Evolutionary conservation across 2,797 vertebrate species (phyloP), one percentile per base, ranked within the genome.

Genomic region (Falco concolor): DNA sequence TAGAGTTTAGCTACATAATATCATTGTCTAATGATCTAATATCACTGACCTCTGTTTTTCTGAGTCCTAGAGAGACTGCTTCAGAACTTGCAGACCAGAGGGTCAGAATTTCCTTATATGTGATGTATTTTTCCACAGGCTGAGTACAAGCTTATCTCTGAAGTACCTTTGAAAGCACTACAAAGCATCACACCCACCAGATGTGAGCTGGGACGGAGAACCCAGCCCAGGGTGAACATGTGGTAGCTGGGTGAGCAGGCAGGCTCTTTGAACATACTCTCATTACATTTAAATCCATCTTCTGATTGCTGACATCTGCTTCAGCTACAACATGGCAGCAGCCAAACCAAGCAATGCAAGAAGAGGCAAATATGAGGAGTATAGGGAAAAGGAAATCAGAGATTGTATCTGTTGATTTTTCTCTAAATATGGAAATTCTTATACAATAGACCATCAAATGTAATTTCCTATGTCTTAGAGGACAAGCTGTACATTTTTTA

Each of bases 401-500:
- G 96, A 96, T 97, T 96, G 68, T 75, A 96, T 96, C 96, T 93
- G 93, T 95, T 95, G 95, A 93, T 95, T 95, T 97, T 97, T 95
- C 91, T 96, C 95, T 95, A 96, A 97, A 95, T 96, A 95, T 96
- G 92, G 96, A 94, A 90, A 95, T 96, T 90, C 88, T 96, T 96
- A 94, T 95, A 96, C 96, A 96, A 97, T 96, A 85, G 96, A 75
- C 90, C 86, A 95, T 95, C 90, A 92, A 96, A 96, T 95, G 94
- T 69, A 93, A 96, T 93, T 96, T 96, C 95, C 96, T 96, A 96
- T 91, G 91, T 77, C 86, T 97, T 87, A 57, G 93, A 75, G 94
- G 57, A 95, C 96, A 97, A 95, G 90, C 72, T 89, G 96, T 96
- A 95, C 94, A 61, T 94, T 95, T 95, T 95, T 95, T 92, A 89